A percentile compares a stretch with the other conserved stretches of the same genome.
phyloP scores from a whole-genome alignment of 92 coral and sea anemone genomes.

The Phenganax stokvisi region DNA sequence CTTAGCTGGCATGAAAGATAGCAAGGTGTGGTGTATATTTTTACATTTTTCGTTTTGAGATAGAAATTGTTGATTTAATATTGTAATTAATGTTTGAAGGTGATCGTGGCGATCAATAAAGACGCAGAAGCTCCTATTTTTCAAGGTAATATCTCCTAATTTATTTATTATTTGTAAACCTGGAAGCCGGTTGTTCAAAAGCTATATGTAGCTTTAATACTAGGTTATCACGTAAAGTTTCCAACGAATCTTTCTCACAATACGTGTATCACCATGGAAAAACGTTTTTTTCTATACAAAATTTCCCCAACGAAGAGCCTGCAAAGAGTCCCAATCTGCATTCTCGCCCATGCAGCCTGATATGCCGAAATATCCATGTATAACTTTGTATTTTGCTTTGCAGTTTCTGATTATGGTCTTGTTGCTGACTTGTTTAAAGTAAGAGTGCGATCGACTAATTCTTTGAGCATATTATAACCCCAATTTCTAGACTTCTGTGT shows the following conservation, averaged over 20 bases:
- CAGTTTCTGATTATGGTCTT: constrained; percentile 94
- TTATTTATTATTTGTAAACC: not conserved
- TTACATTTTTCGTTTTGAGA: not conserved
- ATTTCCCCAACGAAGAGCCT: not conserved
- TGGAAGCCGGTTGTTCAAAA: not conserved
- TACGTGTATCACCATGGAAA: too few relatives aligned
- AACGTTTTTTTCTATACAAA: not conserved
- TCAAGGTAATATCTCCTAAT: constrained; percentile 62
- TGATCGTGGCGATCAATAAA: constrained; percentile 88
- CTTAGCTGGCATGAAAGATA: constrained; percentile 98
- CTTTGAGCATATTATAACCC: too few relatives aligned
- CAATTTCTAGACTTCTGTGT: too few relatives aligned
- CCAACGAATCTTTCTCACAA: too few relatives aligned
- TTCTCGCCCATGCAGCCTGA: not conserved
- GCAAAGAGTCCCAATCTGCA: not conserved
- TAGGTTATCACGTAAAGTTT: too few relatives aligned
- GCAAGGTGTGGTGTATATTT: constrained; percentile 58
- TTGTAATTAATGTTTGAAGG: constrained; percentile 35
- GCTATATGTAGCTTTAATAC: too few relatives aligned
- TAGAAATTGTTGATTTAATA: not conserved
- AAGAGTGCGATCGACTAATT: constrained; percentile 8
- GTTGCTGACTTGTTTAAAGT: constrained; percentile 98
- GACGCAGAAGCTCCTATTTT: constrained; percentile 98
- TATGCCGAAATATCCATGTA: not conserved
- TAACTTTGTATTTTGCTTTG: constrained; percentile 5